Evolutionary conservation across 2,113 vertebrate species (phyloP).

Genomic region (Hirundichthys speculiger): DNA sequence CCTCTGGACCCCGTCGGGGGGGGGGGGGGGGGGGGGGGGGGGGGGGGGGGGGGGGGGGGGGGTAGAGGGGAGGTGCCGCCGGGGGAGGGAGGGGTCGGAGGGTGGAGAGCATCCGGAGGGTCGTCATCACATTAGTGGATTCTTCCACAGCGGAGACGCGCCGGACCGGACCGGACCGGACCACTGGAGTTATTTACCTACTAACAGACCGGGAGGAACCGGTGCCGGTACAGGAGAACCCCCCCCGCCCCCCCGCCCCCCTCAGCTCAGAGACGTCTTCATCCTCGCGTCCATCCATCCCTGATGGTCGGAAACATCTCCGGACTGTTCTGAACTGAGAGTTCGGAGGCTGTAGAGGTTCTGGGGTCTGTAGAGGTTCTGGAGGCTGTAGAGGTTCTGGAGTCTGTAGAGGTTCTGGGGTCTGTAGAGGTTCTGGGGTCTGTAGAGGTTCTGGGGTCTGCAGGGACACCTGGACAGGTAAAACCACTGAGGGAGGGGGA

Average conservation of each 20-base stretch:
- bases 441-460: no score
- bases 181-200: constrained; percentile 84
- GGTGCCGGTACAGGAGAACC: no score
- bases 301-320: constrained; percentile 2
- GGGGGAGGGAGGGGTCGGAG: constrained; percentile 75
- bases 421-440: no score
- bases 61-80: constrained; percentile 64
- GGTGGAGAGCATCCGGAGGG: constrained; percentile 79
- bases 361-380: no score
- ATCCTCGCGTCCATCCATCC: no score
- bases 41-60: constrained; percentile 53
- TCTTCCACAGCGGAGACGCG: constrained; percentile 80
- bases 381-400: no score
- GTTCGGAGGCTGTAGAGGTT: constrained; percentile 2
- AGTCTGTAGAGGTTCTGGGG: no score
- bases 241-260: no score
- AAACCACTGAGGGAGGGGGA: background rate
- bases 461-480: constrained; percentile 24
- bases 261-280: constrained; percentile 28
- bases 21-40: constrained; percentile 36
- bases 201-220: constrained; percentile 75
- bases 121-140: constrained; percentile 82
- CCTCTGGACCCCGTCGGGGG: constrained; percentile 52
- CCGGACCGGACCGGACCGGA: constrained; percentile 53
- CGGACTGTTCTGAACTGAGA: background rate